These are phyloP conservation scores for Macquaria ambigua DNA, from an alignment of 2,113 vertebrate species.

Conservation along the genomic window DNA sequence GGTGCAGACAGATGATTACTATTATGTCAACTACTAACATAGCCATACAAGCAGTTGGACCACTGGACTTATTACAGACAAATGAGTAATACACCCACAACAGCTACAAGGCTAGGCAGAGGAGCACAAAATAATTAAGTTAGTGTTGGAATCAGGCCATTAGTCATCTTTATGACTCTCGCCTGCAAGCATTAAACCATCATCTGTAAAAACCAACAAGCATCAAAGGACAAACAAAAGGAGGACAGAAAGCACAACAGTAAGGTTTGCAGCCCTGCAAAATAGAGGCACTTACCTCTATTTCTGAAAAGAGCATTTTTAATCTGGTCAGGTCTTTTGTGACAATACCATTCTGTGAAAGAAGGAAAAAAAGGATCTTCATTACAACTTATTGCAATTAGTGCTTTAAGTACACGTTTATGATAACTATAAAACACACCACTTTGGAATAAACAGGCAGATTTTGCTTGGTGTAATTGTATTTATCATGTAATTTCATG, in stretches of 20 bases:
- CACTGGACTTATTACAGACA: slow-evolving; percentile 10
- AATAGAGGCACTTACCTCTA: slow-evolving; percentile 87
- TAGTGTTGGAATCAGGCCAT: slow-evolving; percentile 11
- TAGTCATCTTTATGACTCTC: slow-evolving; percentile 26
- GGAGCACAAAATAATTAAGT: slow-evolving; percentile 19
- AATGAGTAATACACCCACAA: slow-evolving; percentile 42
- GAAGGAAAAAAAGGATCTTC: background rate
- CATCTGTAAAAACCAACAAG: slow-evolving; percentile 10
- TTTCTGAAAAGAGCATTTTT: slow-evolving; percentile 95
- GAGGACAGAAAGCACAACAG: background rate
- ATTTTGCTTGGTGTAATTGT: background rate
- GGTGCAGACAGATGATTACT: slow-evolving; percentile 20
- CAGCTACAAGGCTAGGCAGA: slow-evolving; percentile 10
- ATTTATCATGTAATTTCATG: background rate
- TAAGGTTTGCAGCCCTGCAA: background rate
- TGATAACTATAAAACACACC: background rate
- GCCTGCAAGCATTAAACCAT: slow-evolving; percentile 1
- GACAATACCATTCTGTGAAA: slow-evolving; percentile 94
- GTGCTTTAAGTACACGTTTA: background rate
- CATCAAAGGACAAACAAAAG: background rate
- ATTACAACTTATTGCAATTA: background rate
- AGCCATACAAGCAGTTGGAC: slow-evolving; percentile 5
- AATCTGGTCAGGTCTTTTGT: slow-evolving; percentile 96
- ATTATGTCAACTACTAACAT: slow-evolving; percentile 25
- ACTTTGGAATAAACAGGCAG: background rate